A percentile compares a stretch with the other conserved stretches of the same genome.
phyloP scores from a whole-genome alignment of 1,140 invertebrate species.

The Anastrepha obliqua region DNA sequence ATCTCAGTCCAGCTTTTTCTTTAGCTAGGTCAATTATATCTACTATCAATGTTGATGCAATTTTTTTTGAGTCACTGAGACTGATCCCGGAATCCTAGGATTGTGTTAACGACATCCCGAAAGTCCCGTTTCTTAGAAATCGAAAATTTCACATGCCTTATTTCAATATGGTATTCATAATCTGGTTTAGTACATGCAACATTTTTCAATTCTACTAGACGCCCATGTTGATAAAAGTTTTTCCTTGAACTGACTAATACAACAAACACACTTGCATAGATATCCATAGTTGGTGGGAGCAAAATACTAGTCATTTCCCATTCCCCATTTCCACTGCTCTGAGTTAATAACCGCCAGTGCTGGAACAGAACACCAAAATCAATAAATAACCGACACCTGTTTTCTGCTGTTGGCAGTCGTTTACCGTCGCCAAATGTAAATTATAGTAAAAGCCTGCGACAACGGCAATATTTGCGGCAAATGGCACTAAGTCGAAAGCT shows the following conservation, averaged over 20 bases:
- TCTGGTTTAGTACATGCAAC: too few species aligned
- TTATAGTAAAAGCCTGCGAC: slow-evolving; percentile 49
- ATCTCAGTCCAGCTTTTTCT: too few species aligned
- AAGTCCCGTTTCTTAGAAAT: too few species aligned
- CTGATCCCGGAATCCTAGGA: too few species aligned
- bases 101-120: too few species aligned
- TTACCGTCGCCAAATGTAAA: slow-evolving; percentile 38
- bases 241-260: background rate
- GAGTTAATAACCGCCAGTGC: background rate
- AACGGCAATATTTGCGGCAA: slow-evolving; percentile 54
- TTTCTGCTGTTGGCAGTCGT: slow-evolving; percentile 54
- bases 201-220: too few species aligned
- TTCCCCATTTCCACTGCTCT: background rate
- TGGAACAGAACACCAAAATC: slow-evolving; percentile 42
- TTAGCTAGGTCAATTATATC: too few species aligned
- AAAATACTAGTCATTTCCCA: background rate
- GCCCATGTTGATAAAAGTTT: too few species aligned
- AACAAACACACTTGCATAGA: slow-evolving; percentile 12
- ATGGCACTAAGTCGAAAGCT: background rate
- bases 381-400: slow-evolving; percentile 59
- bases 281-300: background rate
- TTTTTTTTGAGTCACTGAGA: too few species aligned
- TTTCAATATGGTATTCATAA: too few species aligned
- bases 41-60: too few species aligned
- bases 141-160: too few species aligned